A percentile compares a stretch with the other conserved stretches of the same genome.
Conservation (phyloP, 2,797 vertebrate species). For the Babyrousa celebensis region DNA sequence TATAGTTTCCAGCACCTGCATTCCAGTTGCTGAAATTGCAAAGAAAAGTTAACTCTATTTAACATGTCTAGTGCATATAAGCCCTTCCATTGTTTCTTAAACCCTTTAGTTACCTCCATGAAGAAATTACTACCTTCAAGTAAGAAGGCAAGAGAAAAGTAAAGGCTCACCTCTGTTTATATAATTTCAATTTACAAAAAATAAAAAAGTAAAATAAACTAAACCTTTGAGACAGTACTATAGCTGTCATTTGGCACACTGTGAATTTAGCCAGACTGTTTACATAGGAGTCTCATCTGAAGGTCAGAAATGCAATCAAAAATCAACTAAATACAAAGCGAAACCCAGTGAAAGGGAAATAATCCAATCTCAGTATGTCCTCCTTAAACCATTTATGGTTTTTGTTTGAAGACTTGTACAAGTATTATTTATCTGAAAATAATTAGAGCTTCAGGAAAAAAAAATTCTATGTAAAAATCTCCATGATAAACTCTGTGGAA, state of each 20-base stretch:
- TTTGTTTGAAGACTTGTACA: conserved; percentile 54
- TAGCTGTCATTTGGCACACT: conserved; percentile 65
- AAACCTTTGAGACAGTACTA: conserved; percentile 1
- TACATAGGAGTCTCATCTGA: conserved; percentile 73
- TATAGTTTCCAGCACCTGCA: background rate
- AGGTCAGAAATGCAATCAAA: conserved; percentile 83
- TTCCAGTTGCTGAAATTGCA: conserved; percentile 29
- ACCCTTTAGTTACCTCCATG: background rate
- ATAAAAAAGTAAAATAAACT: conserved; percentile 72
- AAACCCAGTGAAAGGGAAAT: conserved; percentile 57
- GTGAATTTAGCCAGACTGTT: conserved; percentile 77
- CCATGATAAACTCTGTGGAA: background rate
- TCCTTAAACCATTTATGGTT: background rate
- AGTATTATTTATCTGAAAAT: conserved; percentile 56
- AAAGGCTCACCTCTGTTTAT: background rate
- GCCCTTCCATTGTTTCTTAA: background rate
- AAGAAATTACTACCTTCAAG: conserved; percentile 41
- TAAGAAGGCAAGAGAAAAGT: conserved; percentile 55
- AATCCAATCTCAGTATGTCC: conserved; percentile 17
- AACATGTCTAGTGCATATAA: background rate
- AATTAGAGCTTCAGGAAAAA: conserved; percentile 43
- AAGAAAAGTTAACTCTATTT: conserved; percentile 33
- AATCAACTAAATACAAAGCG: conserved; percentile 60
- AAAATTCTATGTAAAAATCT: conserved; percentile 26
- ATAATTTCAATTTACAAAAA: conserved; percentile 59